Percentiles rank a stretch among this genome's conserved stretches.
These are phyloP conservation scores for Leucosticte australis DNA, from an alignment of 2,113 vertebrate species.

Conservation along the genomic window DNA sequence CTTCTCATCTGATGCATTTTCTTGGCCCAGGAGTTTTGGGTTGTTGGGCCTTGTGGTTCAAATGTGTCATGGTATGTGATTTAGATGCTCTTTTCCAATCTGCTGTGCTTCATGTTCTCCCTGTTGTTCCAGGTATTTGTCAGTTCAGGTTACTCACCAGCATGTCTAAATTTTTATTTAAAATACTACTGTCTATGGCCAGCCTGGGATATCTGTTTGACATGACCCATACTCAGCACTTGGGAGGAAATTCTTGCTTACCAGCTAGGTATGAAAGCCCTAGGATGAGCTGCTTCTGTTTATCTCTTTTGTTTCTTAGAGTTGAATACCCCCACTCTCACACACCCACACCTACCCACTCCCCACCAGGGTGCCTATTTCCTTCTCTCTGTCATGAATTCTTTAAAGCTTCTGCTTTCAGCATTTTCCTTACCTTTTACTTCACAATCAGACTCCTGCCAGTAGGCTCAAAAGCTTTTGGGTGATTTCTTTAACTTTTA, in stretches of 20 bases:
- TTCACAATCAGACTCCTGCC: background rate
- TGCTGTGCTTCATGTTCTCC: background rate
- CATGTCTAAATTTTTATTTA: background rate
- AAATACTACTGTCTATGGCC: background rate
- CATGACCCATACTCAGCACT: background rate
- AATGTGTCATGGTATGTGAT: background rate
- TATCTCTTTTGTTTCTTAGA: background rate
- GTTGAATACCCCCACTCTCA: background rate
- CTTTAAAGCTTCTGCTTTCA: background rate
- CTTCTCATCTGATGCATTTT: background rate
- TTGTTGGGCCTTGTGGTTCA: background rate
- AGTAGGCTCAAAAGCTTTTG: background rate
- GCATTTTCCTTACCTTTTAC: background rate
- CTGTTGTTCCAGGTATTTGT: background rate
- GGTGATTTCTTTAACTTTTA: background rate
- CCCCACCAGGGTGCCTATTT: background rate
- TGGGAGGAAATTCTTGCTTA: background rate
- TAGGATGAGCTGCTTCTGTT: background rate
- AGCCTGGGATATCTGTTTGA: background rate
- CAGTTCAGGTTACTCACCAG: background rate
- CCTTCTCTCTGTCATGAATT: background rate
- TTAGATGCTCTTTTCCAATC: background rate
- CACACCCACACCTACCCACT: background rate
- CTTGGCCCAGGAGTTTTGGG: background rate
- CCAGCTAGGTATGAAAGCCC: background rate